These are phyloP conservation scores for Pygocentrus nattereri DNA, from an alignment of 2,797 vertebrate species.

Conservation along the genomic window DNA sequence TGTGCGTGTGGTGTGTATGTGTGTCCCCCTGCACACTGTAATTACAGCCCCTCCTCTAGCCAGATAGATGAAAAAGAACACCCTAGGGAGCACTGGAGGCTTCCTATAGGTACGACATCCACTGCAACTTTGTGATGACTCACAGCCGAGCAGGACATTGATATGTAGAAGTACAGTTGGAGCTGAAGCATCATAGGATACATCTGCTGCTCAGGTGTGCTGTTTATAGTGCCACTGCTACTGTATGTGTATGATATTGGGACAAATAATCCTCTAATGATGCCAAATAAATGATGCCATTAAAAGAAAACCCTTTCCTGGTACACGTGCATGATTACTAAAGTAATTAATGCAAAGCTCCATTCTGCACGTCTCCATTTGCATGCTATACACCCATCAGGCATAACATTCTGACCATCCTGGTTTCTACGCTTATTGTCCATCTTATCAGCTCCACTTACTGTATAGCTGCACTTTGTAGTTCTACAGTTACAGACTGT, in stretches of 20 bases:
- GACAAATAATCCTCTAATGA: neutral
- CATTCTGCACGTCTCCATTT: no score
- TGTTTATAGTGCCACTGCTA: neutral
- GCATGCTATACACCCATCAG: no score
- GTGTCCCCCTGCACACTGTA: conserved; percentile 14
- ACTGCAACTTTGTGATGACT: conserved; percentile 33
- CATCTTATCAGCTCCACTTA: no score
- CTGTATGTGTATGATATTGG: neutral
- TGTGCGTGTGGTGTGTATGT: conserved; percentile 25
- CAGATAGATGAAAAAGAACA: neutral
- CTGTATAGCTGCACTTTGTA: no score
- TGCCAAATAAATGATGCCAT: no score
- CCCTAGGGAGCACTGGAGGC: conserved; percentile 13
- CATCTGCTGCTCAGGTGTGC: neutral
- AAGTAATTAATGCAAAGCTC: no score
- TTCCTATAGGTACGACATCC: conserved; percentile 37
- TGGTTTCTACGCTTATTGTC: no score
- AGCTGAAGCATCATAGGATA: neutral
- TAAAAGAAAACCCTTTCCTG: neutral
- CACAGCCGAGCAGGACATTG: conserved; percentile 20
- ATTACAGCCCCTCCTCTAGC: conserved; percentile 32
- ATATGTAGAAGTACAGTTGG: neutral
- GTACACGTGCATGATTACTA: neutral
- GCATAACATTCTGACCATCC: no score
- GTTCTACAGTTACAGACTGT: no score